Percentiles rank a stretch among this genome's conserved stretches.
These are phyloP conservation scores for Momotus momota DNA, from an alignment of 2,797 vertebrate species.

Conservation along the genomic window DNA sequence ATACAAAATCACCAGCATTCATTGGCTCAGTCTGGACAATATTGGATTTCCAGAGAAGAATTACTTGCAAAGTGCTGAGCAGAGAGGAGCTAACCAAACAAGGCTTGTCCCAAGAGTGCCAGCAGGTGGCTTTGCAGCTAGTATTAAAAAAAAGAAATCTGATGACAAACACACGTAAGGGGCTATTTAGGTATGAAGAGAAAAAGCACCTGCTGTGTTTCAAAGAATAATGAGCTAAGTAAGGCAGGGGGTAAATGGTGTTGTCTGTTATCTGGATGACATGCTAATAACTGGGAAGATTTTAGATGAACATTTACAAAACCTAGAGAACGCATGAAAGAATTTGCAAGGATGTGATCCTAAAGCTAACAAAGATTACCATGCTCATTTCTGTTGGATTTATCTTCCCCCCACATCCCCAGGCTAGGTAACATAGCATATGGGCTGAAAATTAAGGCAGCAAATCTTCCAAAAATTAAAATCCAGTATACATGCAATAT, in stretches of 20 bases:
- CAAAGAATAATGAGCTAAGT: slow-evolving; percentile 53
- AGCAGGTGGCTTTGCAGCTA: slow-evolving; percentile 22
- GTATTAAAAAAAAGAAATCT: not conserved
- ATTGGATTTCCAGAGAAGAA: not conserved
- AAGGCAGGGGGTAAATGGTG: slow-evolving; percentile 60
- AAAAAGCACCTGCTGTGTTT: slow-evolving; percentile 55
- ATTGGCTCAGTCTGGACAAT: not conserved
- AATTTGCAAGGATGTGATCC: not conserved
- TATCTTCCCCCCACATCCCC: not conserved
- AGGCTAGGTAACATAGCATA: not conserved
- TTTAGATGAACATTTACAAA: slow-evolving; percentile 46
- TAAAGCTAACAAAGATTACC: not conserved
- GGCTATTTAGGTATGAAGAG: slow-evolving; percentile 46
- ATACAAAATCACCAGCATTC: rapidly evolving
- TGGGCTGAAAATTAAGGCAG: not conserved
- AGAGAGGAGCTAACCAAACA: not conserved
- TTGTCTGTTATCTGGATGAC: slow-evolving; percentile 57
- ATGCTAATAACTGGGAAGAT: slow-evolving; percentile 42
- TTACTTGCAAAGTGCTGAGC: not conserved
- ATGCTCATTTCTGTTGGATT: not conserved
- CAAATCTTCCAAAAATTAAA: slow-evolving; percentile 23
- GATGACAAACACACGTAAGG: slow-evolving; percentile 30
- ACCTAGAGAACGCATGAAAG: slow-evolving; percentile 10
- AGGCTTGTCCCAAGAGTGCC: not conserved
- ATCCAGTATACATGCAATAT: not conserved